Percentiles rank a stretch among this genome's conserved stretches.
Conservation (phyloP, 2,113 vertebrate genomes). For the Hippocampus barbouri region DNA sequence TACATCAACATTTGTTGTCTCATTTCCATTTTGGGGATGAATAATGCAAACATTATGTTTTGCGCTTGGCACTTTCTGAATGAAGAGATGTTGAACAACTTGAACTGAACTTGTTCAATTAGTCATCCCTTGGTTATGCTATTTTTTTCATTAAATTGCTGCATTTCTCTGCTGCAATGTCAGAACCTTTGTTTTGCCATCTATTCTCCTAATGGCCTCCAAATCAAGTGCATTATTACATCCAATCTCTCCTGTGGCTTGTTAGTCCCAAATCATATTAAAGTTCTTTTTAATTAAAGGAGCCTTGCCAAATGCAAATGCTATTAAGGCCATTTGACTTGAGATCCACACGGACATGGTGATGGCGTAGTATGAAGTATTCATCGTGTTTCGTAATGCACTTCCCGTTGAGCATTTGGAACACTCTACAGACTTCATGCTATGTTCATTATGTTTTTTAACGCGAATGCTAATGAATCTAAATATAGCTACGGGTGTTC, state of each 20-base stretch:
- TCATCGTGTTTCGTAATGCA: slow-evolving; percentile 21
- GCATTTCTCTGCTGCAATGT: not conserved
- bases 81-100: not conserved
- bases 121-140: not conserved
- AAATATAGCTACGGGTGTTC: slow-evolving; percentile 25
- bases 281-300: not conserved
- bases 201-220: not conserved
- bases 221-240: slow-evolving; percentile 1
- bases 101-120: slow-evolving; percentile 4
- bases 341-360: not conserved
- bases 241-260: not conserved
- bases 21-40: not conserved
- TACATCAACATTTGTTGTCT: not conserved
- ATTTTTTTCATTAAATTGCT: not conserved
- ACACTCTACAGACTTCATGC: slow-evolving; percentile 5
- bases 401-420: slow-evolving; percentile 3
- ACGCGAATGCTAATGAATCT: slow-evolving; percentile 33
- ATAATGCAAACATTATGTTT: not conserved
- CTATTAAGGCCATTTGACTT: not conserved
- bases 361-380: not conserved
- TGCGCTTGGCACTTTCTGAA: not conserved
- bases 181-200: slow-evolving; percentile 2
- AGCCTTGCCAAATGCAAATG: not conserved
- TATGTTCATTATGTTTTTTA: slow-evolving; percentile 26
- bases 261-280: not conserved